These are phyloP conservation scores for Aurelia aurita complex sp. Pacific DNA, from an alignment of 30 jellyfish, hydroid and myxozoan species.

Conservation along the genomic window DNA sequence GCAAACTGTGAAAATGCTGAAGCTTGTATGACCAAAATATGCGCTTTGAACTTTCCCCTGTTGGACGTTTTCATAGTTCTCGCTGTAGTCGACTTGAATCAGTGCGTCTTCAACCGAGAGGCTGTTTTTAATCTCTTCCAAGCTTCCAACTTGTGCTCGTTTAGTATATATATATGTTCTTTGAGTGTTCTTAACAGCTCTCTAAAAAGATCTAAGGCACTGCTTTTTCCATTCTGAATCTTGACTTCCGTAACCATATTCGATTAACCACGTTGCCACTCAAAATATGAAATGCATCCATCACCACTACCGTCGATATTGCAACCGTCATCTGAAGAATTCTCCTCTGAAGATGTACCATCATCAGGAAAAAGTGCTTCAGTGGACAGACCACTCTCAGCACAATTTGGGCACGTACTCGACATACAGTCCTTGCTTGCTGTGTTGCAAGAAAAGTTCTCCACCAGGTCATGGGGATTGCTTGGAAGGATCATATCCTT, in stretches of 20 bases:
- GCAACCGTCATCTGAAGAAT: too few relatives aligned
- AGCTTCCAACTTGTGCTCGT: neutral
- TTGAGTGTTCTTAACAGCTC: conserved; percentile 1
- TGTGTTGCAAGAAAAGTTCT: conserved; percentile 17
- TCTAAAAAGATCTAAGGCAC: conserved; percentile 4
- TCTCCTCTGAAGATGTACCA: too few relatives aligned
- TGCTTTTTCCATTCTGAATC: too few relatives aligned
- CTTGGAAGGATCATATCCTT: neutral
- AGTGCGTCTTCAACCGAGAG: conserved; percentile 7
- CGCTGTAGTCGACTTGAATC: conserved; percentile 46
- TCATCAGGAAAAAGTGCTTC: too few relatives aligned
- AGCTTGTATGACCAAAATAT: conserved; percentile 32
- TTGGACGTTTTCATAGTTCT: conserved; percentile 29
- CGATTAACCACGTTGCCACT: too few relatives aligned
- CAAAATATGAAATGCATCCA: too few relatives aligned
- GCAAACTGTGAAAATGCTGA: too few relatives aligned
- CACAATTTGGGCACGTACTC: too few relatives aligned
- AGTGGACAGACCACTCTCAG: too few relatives aligned
- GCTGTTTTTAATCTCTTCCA: neutral
- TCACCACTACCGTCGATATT: too few relatives aligned
- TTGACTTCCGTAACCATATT: too few relatives aligned
- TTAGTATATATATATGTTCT: conserved; percentile 29
- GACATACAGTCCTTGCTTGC: too few relatives aligned
- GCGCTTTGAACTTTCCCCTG: conserved; percentile 52
- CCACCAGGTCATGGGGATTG: conserved; percentile 22